These are phyloP conservation scores for Leptopterna dolabrata DNA, from an alignment of 2,888 invertebrate species.

Conservation along the genomic window DNA sequence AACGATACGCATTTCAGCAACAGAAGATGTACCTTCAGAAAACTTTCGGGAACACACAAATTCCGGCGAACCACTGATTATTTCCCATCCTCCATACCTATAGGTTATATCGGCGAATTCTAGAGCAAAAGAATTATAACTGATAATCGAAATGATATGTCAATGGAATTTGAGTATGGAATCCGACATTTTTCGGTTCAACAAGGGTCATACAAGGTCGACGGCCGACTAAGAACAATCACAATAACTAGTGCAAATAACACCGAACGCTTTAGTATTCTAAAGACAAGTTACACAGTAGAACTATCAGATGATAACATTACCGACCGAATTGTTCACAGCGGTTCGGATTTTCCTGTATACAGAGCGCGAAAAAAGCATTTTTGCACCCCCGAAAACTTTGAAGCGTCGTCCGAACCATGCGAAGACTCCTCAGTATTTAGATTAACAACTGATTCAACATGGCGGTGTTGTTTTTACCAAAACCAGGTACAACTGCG, in stretches of 20 bases:
- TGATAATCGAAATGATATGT: background rate
- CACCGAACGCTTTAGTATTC: background rate
- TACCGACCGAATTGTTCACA: background rate
- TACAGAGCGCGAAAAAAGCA: background rate
- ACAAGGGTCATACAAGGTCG: constrained; percentile 46
- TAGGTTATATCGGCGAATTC: background rate
- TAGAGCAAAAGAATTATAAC: background rate
- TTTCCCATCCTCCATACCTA: background rate
- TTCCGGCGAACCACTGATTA: background rate
- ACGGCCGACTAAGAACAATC: constrained; percentile 3
- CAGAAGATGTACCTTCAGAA: background rate
- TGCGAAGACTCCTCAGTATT: background rate
- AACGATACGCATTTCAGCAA: background rate
- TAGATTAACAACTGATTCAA: constrained; percentile 71
- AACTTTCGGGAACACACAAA: background rate
- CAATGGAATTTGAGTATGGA: background rate
- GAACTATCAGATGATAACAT: background rate
- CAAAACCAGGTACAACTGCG: constrained; percentile 34
- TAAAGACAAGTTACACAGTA: background rate
- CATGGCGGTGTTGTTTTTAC: constrained; percentile 71
- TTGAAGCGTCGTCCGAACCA: background rate
- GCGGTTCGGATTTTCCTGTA: background rate
- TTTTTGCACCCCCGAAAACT: background rate
- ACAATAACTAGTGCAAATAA: background rate
- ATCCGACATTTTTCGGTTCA: background rate